These are phyloP conservation scores for Acanthosoma haemorrhoidale DNA, from an alignment of 2,888 invertebrate genomes.

Conservation along the genomic window DNA sequence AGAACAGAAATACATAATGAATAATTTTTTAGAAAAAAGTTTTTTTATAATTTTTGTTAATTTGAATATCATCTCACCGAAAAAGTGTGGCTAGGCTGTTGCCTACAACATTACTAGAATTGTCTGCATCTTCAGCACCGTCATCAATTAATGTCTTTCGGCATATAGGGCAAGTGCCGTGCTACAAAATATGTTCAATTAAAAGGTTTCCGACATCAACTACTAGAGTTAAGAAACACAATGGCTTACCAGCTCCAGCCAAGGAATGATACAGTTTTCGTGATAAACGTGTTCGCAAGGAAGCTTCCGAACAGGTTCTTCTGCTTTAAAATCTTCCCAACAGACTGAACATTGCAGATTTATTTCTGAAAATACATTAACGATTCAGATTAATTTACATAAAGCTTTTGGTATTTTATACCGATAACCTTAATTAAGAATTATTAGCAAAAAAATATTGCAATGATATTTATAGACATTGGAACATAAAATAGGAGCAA, in stretches of 20 bases:
- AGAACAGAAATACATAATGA: too few relatives aligned
- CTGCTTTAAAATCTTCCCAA: conserved; percentile 82
- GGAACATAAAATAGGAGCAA: too few relatives aligned
- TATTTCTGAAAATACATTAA: too few relatives aligned
- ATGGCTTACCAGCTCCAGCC: conserved; percentile 72
- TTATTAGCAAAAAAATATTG: too few relatives aligned
- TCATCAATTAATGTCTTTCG: conserved; percentile 65
- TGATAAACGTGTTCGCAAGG: conserved; percentile 89
- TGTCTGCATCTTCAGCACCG: conserved; percentile 48
- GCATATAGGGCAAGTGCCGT: conserved; percentile 94
- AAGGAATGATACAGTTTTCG: conserved; percentile 86
- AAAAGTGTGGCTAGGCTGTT: conserved; percentile 43
- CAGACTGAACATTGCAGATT: conserved; percentile 91
- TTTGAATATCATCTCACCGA: conserved; percentile 38
- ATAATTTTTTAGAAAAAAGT: too few relatives aligned
- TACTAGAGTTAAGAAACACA: background rate
- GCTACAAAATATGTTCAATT: conserved; percentile 48
- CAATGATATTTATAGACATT: too few relatives aligned
- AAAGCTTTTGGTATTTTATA: too few relatives aligned
- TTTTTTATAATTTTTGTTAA: background rate
- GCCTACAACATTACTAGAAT: conserved; percentile 40
- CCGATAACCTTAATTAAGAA: too few relatives aligned
- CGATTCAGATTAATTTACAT: too few relatives aligned
- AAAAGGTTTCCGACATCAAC: too few relatives aligned
- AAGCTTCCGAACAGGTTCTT: conserved; percentile 70